phyloP scores from a whole-genome alignment of 2,113 vertebrate species.

The Labeo catla region DNA sequence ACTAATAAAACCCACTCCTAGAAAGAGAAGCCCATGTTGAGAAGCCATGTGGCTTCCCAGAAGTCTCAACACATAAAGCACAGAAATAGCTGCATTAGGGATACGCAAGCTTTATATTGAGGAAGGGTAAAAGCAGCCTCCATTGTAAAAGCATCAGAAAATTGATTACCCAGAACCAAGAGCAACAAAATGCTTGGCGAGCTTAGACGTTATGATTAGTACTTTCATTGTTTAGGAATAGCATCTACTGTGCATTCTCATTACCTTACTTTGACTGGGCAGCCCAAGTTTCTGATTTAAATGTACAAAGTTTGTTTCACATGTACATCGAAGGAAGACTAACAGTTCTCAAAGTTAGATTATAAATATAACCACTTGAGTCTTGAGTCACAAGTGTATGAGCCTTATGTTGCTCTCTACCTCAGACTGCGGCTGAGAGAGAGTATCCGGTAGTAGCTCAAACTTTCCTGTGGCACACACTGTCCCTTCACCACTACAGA shows the following conservation, averaged over 20 bases:
- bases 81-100: not conserved
- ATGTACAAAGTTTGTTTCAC: too few relatives aligned
- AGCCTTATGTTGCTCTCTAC: constrained; percentile 48
- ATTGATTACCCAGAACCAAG: not conserved
- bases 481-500: constrained; percentile 36
- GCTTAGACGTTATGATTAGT: not conserved
- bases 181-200: not conserved
- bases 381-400: not conserved
- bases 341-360: too few relatives aligned
- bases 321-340: too few relatives aligned
- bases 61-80: not conserved
- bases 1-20: not conserved
- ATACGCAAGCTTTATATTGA: not conserved
- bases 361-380: not conserved
- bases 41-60: not conserved
- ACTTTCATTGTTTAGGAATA: not conserved
- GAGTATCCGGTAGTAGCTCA: constrained; percentile 47
- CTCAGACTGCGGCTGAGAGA: constrained; percentile 30
- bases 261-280: not conserved
- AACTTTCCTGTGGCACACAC: constrained; percentile 36
- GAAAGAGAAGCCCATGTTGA: not conserved
- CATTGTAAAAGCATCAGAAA: not conserved
- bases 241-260: not conserved
- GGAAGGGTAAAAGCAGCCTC: not conserved
- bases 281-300: not conserved